Evolutionary conservation across 2,888 invertebrate genomes (phyloP).

Genomic region (Acrobasis consociella): DNA sequence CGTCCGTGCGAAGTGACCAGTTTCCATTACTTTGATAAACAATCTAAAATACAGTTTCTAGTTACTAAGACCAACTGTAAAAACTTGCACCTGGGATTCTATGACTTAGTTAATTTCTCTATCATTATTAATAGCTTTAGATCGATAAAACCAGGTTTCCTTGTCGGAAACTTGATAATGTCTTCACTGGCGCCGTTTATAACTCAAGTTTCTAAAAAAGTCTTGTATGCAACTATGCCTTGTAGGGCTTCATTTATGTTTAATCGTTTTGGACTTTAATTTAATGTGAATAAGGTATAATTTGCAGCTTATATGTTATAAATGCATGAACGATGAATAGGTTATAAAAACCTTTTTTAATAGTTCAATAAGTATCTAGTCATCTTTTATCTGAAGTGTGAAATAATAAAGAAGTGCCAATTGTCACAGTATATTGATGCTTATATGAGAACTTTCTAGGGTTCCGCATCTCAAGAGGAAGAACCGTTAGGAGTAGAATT

Average conservation of each 20-base stretch:
- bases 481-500: neutral
- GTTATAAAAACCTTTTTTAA: neutral
- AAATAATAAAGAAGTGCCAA: neutral
- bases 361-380: neutral
- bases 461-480: neutral
- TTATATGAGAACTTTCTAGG: neutral
- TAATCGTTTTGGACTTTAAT: neutral
- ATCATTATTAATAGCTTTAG: constrained; percentile 5
- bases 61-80: constrained; percentile 11
- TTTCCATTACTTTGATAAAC: constrained; percentile 1
- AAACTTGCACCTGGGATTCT: constrained; percentile 7
- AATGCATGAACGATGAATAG: too few relatives aligned
- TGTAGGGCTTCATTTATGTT: neutral
- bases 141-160: constrained; percentile 11
- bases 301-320: too few relatives aligned
- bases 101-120: constrained; percentile 16
- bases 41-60: constrained; percentile 12
- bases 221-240: neutral
- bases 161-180: constrained; percentile 4
- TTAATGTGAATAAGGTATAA: neutral
- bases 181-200: constrained; percentile 6
- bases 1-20: neutral
- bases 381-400: neutral
- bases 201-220: constrained; percentile 11
- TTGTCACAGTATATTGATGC: constrained; percentile 3